phyloP scores from a whole-genome alignment of 2,113 vertebrate species.

The Rattus rattus region DNA sequence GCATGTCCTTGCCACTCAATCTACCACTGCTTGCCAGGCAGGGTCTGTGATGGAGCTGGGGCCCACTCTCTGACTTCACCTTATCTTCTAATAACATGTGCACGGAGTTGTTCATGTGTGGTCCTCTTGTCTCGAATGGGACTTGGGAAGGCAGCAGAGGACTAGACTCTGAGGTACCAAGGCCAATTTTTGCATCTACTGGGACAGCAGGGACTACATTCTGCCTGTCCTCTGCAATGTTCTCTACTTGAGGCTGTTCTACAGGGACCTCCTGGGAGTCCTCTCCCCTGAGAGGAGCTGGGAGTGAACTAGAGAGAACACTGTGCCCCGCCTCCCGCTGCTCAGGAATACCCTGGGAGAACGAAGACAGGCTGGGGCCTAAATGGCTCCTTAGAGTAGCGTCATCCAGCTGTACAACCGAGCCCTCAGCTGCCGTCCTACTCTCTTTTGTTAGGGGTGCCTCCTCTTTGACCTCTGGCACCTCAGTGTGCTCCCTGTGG shows the following conservation, averaged over 20 bases:
- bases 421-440: constrained; percentile 18
- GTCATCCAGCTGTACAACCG: neutral
- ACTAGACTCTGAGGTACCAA: constrained; percentile 65
- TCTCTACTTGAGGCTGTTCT: constrained; percentile 69
- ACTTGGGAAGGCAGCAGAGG: constrained; percentile 73
- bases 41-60: constrained; percentile 69
- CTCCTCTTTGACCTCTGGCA: constrained; percentile 73
- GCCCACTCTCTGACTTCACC: constrained; percentile 81
- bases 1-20: constrained; percentile 68
- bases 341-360: constrained; percentile 76
- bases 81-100: constrained; percentile 92
- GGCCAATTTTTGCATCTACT: constrained; percentile 71
- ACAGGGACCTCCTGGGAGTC: constrained; percentile 54
- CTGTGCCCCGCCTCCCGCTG: constrained; percentile 55
- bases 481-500: constrained; percentile 43
- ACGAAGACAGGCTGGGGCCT: neutral
- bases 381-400: constrained; percentile 56
- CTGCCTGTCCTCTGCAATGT: neutral
- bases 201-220: constrained; percentile 50
- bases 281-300: constrained; percentile 66
- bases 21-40: constrained; percentile 65
- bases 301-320: neutral
- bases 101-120: constrained; percentile 91
- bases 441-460: constrained; percentile 69
- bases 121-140: constrained; percentile 83